phyloP scores from a whole-genome alignment of 2,888 invertebrate species.

The Phymatocera aterrima region DNA sequence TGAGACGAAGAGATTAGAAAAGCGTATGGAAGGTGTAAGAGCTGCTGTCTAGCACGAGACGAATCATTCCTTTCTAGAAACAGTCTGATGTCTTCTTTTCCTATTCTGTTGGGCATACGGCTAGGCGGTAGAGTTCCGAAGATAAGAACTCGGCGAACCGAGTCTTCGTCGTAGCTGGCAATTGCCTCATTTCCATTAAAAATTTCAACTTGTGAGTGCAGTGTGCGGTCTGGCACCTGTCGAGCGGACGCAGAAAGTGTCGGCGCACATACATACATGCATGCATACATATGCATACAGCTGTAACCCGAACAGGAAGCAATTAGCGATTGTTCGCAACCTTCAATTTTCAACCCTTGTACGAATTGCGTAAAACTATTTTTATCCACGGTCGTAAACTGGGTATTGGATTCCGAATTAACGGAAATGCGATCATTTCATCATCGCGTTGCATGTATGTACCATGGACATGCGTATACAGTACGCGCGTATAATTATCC shows the following conservation, averaged over 20 bases:
- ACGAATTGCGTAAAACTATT: neutral
- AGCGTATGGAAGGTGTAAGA: no score
- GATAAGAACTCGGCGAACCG: neutral
- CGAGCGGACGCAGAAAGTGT: neutral
- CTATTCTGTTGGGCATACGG: no score
- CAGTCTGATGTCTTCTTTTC: neutral
- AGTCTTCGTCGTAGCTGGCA: neutral
- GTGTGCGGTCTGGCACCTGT: neutral
- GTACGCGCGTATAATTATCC: no score
- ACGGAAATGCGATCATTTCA: constrained; percentile 16
- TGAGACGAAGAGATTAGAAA: no score
- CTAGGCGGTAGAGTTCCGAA: neutral
- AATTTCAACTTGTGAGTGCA: neutral
- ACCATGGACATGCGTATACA: neutral
- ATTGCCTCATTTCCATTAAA: neutral
- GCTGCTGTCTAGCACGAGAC: no score
- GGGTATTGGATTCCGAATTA: neutral
- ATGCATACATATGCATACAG: neutral
- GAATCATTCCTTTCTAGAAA: neutral
- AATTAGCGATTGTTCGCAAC: neutral
- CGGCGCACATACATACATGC: no score
- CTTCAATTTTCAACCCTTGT: neutral
- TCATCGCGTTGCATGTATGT: neutral
- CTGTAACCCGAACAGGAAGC: neutral
- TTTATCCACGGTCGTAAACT: neutral